These are phyloP conservation scores for Corythornis vintsioides DNA, from an alignment of 2,113 vertebrate species.

Conservation along the genomic window DNA sequence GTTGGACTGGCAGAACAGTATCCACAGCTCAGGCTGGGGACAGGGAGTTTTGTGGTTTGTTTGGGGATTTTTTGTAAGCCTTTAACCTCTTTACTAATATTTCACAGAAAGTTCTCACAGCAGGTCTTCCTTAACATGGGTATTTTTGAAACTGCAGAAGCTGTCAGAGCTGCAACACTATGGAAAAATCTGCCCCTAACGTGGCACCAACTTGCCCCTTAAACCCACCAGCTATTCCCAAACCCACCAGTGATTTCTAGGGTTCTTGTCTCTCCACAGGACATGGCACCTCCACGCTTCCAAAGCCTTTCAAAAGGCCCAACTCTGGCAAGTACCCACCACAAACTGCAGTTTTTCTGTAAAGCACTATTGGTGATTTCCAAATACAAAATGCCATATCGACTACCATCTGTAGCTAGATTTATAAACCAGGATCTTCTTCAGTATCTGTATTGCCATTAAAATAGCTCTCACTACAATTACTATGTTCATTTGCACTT, in stretches of 20 bases:
- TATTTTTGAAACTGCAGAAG: neutral
- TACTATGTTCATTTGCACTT: neutral
- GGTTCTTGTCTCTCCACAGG: neutral
- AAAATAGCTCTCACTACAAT: neutral
- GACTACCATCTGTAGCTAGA: neutral
- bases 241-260: neutral
- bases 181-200: fast-evolving
- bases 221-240: neutral
- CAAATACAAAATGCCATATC: neutral
- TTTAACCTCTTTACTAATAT: neutral
- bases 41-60: neutral
- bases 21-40: neutral
- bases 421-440: neutral
- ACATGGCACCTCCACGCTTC: neutral
- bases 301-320: neutral
- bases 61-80: neutral
- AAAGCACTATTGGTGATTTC: neutral
- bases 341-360: neutral
- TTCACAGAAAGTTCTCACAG: neutral
- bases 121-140: neutral
- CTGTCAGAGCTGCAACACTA: neutral
- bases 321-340: neutral
- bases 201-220: fast-evolving
- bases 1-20: neutral
- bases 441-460: neutral